Conservation (phyloP, 2,113 vertebrate genomes). For the Passer domesticus region DNA sequence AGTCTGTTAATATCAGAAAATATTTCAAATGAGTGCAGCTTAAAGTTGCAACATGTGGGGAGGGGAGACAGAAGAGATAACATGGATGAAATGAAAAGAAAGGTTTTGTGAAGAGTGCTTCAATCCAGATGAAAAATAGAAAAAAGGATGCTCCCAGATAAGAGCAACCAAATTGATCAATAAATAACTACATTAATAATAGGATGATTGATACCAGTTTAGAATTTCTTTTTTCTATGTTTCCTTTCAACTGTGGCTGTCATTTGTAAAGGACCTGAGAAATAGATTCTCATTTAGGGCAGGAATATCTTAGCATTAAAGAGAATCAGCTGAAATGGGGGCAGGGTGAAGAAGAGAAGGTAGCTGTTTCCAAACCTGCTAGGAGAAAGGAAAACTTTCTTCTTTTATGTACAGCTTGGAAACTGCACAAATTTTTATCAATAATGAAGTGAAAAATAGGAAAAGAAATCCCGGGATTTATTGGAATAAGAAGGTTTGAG, state of each 20-base stretch:
- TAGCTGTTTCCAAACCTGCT: not conserved
- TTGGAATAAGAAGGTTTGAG: not conserved
- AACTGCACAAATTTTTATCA: not conserved
- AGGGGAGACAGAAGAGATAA: not conserved
- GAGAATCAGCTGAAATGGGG: not conserved
- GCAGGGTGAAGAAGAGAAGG: not conserved
- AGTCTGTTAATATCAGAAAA: not conserved
- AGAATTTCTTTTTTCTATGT: not conserved
- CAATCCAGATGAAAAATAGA: not conserved
- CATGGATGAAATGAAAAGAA: not conserved
- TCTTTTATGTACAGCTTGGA: not conserved
- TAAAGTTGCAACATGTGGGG: not conserved
- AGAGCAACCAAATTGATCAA: not conserved
- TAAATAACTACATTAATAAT: not conserved
- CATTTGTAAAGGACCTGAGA: not conserved
- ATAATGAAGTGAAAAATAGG: not conserved
- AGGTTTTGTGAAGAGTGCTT: not conserved
- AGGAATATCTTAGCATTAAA: not conserved
- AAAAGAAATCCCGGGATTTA: not conserved
- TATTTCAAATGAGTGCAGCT: not conserved
- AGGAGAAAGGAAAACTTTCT: not conserved
- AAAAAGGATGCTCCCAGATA: not conserved
- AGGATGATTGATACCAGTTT: not conserved
- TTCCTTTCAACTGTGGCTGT: not conserved
- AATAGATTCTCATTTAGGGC: not conserved